Evolutionary conservation across 2,888 invertebrate genomes (phyloP).

Genomic region (Eupsilia transversa): DNA sequence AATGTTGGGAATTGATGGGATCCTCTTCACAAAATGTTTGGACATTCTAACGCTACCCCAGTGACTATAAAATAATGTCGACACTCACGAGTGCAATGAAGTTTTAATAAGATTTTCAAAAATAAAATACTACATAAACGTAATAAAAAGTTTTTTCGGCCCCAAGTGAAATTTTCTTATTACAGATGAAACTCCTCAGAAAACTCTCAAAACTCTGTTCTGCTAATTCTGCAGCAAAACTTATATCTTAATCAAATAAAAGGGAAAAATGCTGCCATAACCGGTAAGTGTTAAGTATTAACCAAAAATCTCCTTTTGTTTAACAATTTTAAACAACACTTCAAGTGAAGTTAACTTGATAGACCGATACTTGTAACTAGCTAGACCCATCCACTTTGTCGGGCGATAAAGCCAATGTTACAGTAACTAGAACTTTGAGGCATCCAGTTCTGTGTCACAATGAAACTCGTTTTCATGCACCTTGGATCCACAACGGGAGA

Average conservation of each 20-base stretch:
- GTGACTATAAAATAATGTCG: neutral
- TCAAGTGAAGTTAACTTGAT: neutral
- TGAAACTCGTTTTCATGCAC: conserved; percentile 36
- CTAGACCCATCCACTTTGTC: conserved; percentile 9
- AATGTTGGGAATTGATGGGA: neutral
- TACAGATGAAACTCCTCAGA: neutral
- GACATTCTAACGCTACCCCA: neutral
- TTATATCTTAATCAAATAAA: neutral
- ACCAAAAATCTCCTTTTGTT: neutral
- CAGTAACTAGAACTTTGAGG: conserved; percentile 20
- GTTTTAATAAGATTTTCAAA: too few species aligned
- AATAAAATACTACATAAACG: neutral
- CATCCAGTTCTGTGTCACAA: conserved; percentile 34
- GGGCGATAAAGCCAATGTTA: conserved; percentile 41
- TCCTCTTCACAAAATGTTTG: neutral
- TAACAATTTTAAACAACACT: neutral
- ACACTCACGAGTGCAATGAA: too few species aligned
- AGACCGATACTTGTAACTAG: neutral
- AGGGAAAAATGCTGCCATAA: neutral
- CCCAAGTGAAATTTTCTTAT: neutral
- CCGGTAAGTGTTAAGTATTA: neutral
- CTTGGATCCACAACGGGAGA: conserved; percentile 15
- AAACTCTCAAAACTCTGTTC: neutral
- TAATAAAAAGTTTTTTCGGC: neutral
- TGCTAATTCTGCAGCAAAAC: neutral